Base-by-base conservation (phyloP, 2,888 invertebrate species). In the Pheosia tremula region DNA sequence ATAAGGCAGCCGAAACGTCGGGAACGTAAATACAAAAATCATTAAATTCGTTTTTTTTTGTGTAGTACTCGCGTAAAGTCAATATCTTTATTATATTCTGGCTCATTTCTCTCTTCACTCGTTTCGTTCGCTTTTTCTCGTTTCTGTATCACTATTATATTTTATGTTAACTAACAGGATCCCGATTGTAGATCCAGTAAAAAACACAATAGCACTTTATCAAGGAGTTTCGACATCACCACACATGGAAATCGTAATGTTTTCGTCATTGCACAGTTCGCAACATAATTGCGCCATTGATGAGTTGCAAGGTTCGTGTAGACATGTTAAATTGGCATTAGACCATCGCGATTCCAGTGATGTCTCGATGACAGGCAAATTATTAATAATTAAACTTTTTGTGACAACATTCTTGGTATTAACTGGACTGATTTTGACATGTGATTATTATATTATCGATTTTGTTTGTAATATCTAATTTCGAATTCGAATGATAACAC, bases 181-280 rank as follows among this genome's bases (percentile, higher is more conserved):
- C 10, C 43, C 11, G 47, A 47, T 47, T 47, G 47, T 9, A 47
- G 47, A 47, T 47, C n/a, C n/a, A 5, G 43, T 45, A 45, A 5
- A 47, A 5, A 47, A n/a, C n/a, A 47, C 47, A 47, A 47, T 47
- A n/a, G 47, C 4, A 1, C 2, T 47, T 47, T 47, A 47, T 47
- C 4, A 47, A 47, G n/a, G 47, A n/a, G 47, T 47, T 47, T 47
- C 47, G 47, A 47, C 47, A 47, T 47, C 50, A n/a, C 50, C 41
- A 54, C 43, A 49, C 53, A 60, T 60, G 60, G 55, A 60, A 60
- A 60, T 60, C 36, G 53, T 37, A 47, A 53, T 36, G 58, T 60
- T 64, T 64, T 64, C 63, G 58, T 56, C 60, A 64, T 58, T 58
- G 43, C 37, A 37, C 37, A 3, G 11, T 37, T 53, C 10, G 53